Percentiles rank a stretch among this genome's conserved stretches.
Conservation (phyloP, 2,113 vertebrate species). For the Lasiurus cinereus region DNA sequence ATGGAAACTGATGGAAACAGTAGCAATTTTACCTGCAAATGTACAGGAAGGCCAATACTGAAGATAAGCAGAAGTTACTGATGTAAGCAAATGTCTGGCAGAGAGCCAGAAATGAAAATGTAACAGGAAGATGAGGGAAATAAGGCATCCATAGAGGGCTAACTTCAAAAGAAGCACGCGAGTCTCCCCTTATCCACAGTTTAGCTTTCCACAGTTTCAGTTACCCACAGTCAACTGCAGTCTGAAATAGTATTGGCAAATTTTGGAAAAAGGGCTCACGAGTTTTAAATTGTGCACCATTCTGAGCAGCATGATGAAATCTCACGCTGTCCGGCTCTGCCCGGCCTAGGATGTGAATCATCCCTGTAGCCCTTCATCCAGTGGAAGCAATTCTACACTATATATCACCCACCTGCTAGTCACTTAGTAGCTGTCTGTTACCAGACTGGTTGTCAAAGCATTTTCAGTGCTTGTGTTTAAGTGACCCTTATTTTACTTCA, state of each 20-base stretch:
- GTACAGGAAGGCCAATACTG: background rate
- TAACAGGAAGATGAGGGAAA: background rate
- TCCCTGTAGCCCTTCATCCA: too few relatives aligned
- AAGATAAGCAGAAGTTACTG: background rate
- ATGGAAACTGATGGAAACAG: background rate
- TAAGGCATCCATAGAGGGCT: background rate
- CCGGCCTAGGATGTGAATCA: too few relatives aligned
- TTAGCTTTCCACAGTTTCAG: background rate
- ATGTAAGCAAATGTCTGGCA: background rate
- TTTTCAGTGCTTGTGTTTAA: background rate
- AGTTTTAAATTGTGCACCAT: background rate
- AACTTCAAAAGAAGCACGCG: background rate
- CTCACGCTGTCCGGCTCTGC: background rate
- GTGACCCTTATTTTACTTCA: background rate
- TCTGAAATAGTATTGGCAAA: background rate
- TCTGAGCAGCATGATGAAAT: background rate
- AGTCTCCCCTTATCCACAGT: too few relatives aligned
- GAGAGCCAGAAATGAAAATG: background rate
- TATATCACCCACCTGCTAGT: too few relatives aligned
- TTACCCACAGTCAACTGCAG: too few relatives aligned
- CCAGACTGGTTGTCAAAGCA: background rate
- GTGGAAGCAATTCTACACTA: background rate
- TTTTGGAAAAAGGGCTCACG: background rate
- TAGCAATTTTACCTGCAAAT: background rate
- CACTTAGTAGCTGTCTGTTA: background rate